A percentile compares a stretch with the other conserved stretches of the same genome.
phyloP scores from a whole-genome alignment of 2,888 invertebrate genomes.

The Philopedon plagiatum region DNA sequence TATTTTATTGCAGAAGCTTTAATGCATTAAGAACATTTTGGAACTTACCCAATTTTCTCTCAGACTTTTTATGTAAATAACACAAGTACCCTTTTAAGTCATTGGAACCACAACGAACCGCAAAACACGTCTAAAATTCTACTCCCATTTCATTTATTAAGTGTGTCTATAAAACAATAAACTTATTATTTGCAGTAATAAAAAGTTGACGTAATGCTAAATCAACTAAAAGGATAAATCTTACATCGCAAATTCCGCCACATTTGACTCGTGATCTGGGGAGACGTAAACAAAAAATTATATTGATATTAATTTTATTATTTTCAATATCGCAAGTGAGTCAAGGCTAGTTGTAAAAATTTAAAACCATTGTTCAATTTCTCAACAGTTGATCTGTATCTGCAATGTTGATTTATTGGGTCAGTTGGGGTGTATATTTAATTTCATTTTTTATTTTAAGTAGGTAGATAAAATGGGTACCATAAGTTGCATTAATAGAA shows the following conservation, averaged over 20 bases:
- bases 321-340: conserved; percentile 16
- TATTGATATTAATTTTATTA: conserved; percentile 5
- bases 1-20: no score
- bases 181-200: conserved; percentile 37
- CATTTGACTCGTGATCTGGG: conserved; percentile 1
- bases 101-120: conserved; percentile 10
- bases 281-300: conserved; percentile 17
- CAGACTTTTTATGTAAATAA: conserved; percentile 5
- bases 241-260: conserved; percentile 21
- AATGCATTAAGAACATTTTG: not conserved
- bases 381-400: conserved; percentile 1
- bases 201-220: conserved; percentile 44
- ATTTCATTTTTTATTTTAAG: not conserved
- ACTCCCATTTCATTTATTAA: conserved; percentile 32
- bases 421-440: not conserved
- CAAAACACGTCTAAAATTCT: conserved; percentile 28
- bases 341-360: conserved; percentile 13
- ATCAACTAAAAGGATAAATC: conserved; percentile 27
- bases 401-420: conserved; percentile 6
- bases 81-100: conserved; percentile 22
- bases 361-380: conserved; percentile 14
- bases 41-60: not conserved
- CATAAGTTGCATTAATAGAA: no score
- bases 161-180: conserved; percentile 38
- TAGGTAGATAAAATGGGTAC: not conserved